Evolutionary conservation across 2,888 invertebrate species (phyloP).

Genomic region (Eupithecia dodoneata): DNA sequence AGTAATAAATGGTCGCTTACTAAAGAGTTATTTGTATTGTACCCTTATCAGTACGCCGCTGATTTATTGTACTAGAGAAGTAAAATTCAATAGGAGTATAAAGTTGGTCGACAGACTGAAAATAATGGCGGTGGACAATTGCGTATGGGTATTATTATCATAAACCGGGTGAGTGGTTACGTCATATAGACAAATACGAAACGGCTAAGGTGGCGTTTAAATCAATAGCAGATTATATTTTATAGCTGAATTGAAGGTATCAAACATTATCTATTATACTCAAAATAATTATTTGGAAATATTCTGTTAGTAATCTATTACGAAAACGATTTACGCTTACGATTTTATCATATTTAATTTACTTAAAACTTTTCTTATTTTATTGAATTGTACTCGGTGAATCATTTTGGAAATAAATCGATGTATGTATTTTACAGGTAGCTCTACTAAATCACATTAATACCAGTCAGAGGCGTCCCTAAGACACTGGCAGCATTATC

Average conservation of each 20-base stretch:
- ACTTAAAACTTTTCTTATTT: background rate
- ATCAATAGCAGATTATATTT: background rate
- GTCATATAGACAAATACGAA: background rate
- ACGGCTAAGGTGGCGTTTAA: background rate
- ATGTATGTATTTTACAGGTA: too few relatives aligned
- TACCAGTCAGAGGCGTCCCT: too few relatives aligned
- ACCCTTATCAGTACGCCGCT: slow-evolving; percentile 4
- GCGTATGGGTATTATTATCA: background rate
- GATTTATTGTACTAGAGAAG: slow-evolving; percentile 11
- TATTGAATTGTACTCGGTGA: background rate
- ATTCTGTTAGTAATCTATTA: background rate
- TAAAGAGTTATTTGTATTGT: slow-evolving; percentile 24
- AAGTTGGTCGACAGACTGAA: background rate
- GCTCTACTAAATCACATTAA: too few relatives aligned
- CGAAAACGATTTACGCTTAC: background rate
- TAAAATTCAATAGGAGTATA: slow-evolving; percentile 2
- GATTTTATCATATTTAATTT: background rate
- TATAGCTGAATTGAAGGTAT: background rate
- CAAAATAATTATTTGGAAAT: background rate
- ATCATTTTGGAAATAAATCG: background rate
- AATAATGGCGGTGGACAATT: background rate
- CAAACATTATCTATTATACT: background rate
- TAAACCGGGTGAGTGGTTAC: too few relatives aligned
- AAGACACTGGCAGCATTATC: too few relatives aligned
- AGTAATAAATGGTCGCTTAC: slow-evolving; percentile 32